A percentile compares a stretch with the other conserved stretches of the same genome.
phyloP scores from a whole-genome alignment of 2,113 vertebrate species.

The Phalacrocorax aristotelis region DNA sequence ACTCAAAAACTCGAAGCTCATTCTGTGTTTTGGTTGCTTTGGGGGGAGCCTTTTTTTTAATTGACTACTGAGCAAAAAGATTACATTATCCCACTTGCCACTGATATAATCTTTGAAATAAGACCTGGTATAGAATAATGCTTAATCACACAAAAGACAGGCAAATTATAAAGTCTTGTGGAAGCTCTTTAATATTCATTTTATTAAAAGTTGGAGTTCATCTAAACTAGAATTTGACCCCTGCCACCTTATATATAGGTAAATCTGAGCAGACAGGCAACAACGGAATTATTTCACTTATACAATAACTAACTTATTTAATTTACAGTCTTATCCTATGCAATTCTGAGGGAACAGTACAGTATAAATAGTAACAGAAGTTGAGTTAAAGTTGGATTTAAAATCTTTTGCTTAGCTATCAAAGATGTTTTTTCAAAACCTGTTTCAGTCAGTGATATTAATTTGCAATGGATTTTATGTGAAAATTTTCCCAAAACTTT shows the following conservation, averaged over 20 bases:
- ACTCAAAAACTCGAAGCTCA: slow-evolving; percentile 21
- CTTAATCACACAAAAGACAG: slow-evolving; percentile 4
- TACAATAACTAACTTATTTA: neutral
- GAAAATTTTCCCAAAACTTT: neutral
- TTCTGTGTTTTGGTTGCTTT: neutral
- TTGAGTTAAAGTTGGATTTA: neutral
- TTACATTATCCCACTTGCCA: neutral
- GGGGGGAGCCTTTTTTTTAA: neutral
- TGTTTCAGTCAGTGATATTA: neutral
- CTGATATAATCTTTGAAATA: slow-evolving; percentile 33
- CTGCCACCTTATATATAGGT: neutral
- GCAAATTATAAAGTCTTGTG: neutral
- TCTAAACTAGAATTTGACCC: neutral
- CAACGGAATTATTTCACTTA: neutral
- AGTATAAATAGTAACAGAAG: neutral
- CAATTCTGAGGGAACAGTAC: neutral
- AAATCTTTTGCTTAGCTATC: neutral
- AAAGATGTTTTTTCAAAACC: neutral
- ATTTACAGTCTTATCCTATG: neutral
- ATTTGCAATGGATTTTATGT: neutral
- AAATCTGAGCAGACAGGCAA: neutral
- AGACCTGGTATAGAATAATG: neutral
- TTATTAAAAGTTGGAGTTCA: slow-evolving; percentile 25
- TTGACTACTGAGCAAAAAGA: neutral
- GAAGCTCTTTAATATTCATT: slow-evolving; percentile 42